Evolutionary conservation across 2,113 vertebrate genomes (phyloP).

Genomic region (Tachycineta bicolor): DNA sequence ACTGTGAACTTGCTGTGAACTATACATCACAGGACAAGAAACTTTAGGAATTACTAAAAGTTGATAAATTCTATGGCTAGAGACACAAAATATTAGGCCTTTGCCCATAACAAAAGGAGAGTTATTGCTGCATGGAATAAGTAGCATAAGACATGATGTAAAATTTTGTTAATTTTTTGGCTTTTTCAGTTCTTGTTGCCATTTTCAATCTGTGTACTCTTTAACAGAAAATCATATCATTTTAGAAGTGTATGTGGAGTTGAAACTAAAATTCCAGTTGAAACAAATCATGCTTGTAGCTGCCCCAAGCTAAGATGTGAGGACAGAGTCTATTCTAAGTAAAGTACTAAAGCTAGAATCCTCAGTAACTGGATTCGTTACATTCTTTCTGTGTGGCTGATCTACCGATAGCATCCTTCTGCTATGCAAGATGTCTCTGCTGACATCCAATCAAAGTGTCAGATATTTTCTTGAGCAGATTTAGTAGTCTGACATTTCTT

Average conservation of each 20-base stretch:
- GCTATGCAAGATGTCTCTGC: constrained; percentile 30
- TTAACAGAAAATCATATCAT: background rate
- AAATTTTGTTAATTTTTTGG: background rate
- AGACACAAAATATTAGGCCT: background rate
- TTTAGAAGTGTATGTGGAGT: background rate
- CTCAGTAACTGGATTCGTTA: background rate
- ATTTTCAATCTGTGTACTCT: background rate
- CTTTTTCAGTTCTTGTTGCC: background rate
- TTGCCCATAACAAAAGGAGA: background rate
- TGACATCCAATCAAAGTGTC: constrained; percentile 16
- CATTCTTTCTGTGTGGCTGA: background rate
- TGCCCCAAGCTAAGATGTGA: background rate
- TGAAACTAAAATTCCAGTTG: background rate
- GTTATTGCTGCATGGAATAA: background rate
- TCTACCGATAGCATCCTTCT: background rate
- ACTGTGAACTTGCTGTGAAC: background rate
- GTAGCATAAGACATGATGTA: background rate
- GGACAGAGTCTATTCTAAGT: background rate
- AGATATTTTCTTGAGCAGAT: background rate
- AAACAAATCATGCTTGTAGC: background rate
- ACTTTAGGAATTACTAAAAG: background rate
- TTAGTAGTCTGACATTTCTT: constrained; percentile 28
- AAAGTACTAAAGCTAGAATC: background rate
- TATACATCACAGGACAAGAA: background rate
- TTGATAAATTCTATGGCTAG: background rate